Evolutionary conservation across 2,888 invertebrate genomes (phyloP), one percentile per base, ranked within the genome.

Genomic region (Megamerina dolium): DNA sequence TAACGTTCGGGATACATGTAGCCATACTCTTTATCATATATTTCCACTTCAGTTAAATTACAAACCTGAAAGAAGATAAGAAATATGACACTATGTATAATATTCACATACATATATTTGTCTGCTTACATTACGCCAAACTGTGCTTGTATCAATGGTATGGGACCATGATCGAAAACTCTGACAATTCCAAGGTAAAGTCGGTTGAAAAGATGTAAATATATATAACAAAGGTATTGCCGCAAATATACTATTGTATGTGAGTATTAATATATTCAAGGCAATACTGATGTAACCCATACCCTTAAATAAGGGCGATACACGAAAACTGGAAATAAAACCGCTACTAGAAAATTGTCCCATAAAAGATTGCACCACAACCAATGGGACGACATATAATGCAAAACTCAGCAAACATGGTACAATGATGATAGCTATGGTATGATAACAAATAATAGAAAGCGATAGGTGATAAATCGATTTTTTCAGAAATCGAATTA

Each of bases 261-360:
- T 8, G 23, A 23, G 23, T 23, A 23, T 10, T 23, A 10, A 23
- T 8, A 8, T 8, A 23, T 23, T 23, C 23, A 23, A 10, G 6
- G 23, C 23, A 8, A 23, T 6, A 23, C 23, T 23, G 6, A 23
- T 23, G 23, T 23, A 23, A 8, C 23, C 23, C 23, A 23, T 73
- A 87, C 90, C 92, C 83, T 92, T 93, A 68, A 92, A 88, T 37
- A 91, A 73, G 3, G 91, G 91, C 45, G 82, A 80, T 48, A 87
- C 79, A 54, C 82, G 83, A 74, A 89, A 90, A 37, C 87, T 77
- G 10, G 86, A 83, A 57, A 90, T 80, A 52, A 86, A 87, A 52
- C 89, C 87, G 36, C 83, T 82, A 57, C 84, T 85, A 13, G 86
- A 78, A 68, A 89, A 88, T 65, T 92, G 92, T 17, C 92, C 92